Percentiles rank a stretch among this genome's conserved stretches.
These are phyloP conservation scores for Dipodomys ordii DNA, from an alignment of 2,113 vertebrate species.

Conservation along the genomic window DNA sequence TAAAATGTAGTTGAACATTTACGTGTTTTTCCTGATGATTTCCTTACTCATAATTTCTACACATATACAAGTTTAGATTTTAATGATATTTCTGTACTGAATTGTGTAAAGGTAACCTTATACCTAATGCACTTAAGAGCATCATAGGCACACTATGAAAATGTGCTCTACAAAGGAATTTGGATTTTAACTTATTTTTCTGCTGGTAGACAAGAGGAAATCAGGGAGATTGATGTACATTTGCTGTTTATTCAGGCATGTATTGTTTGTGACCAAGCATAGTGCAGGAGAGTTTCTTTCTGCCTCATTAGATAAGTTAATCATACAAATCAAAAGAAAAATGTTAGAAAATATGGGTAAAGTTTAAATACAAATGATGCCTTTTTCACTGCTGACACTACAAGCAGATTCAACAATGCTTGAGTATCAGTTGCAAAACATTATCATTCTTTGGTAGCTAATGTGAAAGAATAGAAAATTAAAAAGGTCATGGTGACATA, in stretches of 20 bases:
- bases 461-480: slow-evolving; percentile 78
- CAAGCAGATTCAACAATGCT: slow-evolving; percentile 76
- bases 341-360: slow-evolving; percentile 70
- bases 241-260: slow-evolving; percentile 85
- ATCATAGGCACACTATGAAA: neutral
- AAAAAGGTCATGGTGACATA: slow-evolving; percentile 66
- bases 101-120: neutral
- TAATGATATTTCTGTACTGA: neutral
- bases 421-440: slow-evolving; percentile 74
- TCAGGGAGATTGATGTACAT: slow-evolving; percentile 85
- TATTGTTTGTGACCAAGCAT: slow-evolving; percentile 84
- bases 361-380: slow-evolving; percentile 73
- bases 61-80: slow-evolving; percentile 27
- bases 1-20: neutral
- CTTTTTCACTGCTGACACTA: slow-evolving; percentile 74
- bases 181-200: slow-evolving; percentile 84
- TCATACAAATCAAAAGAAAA: slow-evolving; percentile 85
- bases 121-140: neutral
- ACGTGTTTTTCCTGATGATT: neutral
- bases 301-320: slow-evolving; percentile 91
- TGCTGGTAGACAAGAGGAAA: slow-evolving; percentile 83
- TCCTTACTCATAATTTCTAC: neutral
- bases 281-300: slow-evolving; percentile 84
- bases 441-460: slow-evolving; percentile 73
- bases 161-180: slow-evolving; percentile 76